A percentile compares a stretch with the other conserved stretches of the same genome.
phyloP scores from a whole-genome alignment of 2,888 invertebrate species.

The Helicoverpa assulta region DNA sequence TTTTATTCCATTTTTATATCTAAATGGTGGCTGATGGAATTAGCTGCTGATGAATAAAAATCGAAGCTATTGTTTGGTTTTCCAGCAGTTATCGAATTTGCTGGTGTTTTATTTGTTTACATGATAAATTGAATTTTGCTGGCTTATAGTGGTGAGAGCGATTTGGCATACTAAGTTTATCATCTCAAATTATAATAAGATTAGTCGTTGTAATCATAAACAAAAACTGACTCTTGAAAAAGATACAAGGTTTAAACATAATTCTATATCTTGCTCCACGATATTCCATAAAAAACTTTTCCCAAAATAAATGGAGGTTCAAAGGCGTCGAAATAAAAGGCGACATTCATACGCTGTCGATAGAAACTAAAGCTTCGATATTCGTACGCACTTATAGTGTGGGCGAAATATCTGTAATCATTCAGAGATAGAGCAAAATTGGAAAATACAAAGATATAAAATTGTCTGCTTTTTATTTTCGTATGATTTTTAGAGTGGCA shows the following conservation, averaged over 20 bases:
- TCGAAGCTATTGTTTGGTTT: conserved; percentile 16
- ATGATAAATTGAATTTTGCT: no score
- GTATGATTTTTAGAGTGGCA: no score
- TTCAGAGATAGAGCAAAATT: conserved; percentile 75
- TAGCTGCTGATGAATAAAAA: conserved; percentile 25
- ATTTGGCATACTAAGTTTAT: no score
- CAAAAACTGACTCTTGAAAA: no score
- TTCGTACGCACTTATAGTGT: conserved; percentile 55
- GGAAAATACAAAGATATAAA: conserved; percentile 70
- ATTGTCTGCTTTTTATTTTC: neutral
- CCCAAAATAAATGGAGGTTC: conserved; percentile 34
- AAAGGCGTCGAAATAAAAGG: conserved; percentile 37
- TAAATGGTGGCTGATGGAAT: conserved; percentile 16
- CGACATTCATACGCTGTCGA: conserved; percentile 45
- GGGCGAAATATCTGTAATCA: conserved; percentile 74
- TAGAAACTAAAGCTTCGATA: conserved; percentile 46
- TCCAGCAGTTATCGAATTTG: neutral
- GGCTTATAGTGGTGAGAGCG: no score
- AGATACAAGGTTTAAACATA: neutral
- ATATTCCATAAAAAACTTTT: conserved; percentile 8
- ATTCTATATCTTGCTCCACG: neutral
- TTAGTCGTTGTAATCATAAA: no score
- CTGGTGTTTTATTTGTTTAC: neutral
- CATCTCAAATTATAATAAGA: no score
- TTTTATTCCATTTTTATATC: conserved; percentile 1